phyloP scores from a whole-genome alignment of 2,888 invertebrate genomes.

The Salpingus planirostris region DNA sequence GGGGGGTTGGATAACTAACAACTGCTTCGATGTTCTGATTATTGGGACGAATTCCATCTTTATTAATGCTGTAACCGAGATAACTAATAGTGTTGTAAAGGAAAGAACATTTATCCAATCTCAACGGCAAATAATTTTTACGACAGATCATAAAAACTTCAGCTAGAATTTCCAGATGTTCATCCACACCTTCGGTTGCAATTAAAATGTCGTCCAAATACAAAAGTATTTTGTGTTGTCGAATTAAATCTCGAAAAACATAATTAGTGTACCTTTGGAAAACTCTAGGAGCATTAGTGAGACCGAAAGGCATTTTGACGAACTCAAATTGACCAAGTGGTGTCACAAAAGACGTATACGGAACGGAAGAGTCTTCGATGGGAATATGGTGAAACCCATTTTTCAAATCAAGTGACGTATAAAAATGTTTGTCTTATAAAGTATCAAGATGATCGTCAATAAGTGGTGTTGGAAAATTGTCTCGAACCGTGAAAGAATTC shows the following conservation, averaged over 20 bases:
- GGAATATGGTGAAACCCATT: conserved; percentile 19
- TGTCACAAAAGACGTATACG: conserved; percentile 19
- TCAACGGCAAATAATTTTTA: neutral
- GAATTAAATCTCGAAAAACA: conserved; percentile 1
- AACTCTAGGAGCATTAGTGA: conserved; percentile 18
- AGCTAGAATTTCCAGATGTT: neutral
- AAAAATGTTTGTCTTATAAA: neutral
- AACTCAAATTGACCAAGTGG: conserved; percentile 20
- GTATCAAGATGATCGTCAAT: neutral
- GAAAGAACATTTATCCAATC: neutral
- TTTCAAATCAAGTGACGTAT: neutral
- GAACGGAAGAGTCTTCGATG: conserved; percentile 15
- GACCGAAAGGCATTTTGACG: conserved; percentile 18
- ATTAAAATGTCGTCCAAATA: conserved; percentile 11
- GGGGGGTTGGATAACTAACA: neutral
- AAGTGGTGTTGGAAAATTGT: neutral
- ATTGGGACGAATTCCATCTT: neutral
- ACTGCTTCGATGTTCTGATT: neutral
- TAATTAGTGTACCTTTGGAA: conserved; percentile 11
- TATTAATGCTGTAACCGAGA: neutral
- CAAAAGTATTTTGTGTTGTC: conserved; percentile 1
- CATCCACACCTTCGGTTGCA: neutral
- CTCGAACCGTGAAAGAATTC: neutral
- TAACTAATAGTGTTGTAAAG: neutral
- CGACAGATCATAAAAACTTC: neutral